Evolutionary conservation across 2,113 vertebrate species (phyloP).

Genomic region (Myiozetetes cayanensis): DNA sequence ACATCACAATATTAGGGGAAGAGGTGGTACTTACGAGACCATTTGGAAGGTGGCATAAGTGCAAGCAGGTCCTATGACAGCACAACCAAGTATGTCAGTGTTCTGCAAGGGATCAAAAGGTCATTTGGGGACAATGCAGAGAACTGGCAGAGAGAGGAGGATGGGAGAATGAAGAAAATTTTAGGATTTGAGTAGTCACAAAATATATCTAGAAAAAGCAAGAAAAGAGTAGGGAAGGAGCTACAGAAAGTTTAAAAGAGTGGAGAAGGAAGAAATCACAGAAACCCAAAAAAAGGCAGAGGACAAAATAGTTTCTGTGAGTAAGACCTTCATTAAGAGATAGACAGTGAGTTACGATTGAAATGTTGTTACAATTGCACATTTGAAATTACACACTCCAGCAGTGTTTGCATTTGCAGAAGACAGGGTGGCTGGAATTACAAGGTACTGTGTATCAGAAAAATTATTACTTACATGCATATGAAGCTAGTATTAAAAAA

Average conservation of each 20-base stretch:
- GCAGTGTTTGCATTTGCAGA: not conserved
- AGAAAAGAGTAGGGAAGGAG: not conserved
- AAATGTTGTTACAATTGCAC: not conserved
- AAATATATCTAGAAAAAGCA: not conserved
- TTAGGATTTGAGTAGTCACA: not conserved
- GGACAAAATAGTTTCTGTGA: not conserved
- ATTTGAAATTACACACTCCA: not conserved
- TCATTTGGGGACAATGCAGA: not conserved
- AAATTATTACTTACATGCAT: not conserved
- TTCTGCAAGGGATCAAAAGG: conserved; percentile 68
- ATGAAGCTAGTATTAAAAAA: not conserved
- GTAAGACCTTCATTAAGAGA: not conserved
- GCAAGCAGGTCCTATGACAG: conserved; percentile 89
- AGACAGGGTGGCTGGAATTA: not conserved
- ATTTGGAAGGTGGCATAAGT: conserved; percentile 92
- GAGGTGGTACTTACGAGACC: conserved; percentile 86
- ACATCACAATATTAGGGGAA: not conserved
- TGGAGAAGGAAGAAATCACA: not conserved
- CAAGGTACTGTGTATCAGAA: not conserved
- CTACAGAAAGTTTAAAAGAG: not conserved
- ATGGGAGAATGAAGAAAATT: not conserved
- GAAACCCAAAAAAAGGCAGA: not conserved
- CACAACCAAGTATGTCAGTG: conserved; percentile 75
- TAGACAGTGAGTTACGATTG: not conserved
- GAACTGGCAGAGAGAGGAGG: not conserved